phyloP scores from a whole-genome alignment of 2,113 vertebrate genomes.

The Salminus brasiliensis region DNA sequence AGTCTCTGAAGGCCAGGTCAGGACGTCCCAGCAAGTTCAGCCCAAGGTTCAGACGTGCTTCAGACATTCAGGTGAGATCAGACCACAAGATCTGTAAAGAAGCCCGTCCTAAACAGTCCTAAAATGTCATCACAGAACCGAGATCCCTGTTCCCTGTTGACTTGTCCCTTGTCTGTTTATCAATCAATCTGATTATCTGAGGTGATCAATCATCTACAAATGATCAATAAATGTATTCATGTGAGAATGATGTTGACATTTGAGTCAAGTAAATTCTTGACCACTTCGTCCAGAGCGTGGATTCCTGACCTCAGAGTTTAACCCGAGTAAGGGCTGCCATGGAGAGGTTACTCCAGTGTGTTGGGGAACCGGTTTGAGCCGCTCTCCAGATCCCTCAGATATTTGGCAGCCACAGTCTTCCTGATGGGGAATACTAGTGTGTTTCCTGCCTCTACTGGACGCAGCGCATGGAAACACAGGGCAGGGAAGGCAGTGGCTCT shows the following conservation, averaged over 20 bases:
- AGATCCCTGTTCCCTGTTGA: too few species aligned
- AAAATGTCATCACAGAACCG: too few species aligned
- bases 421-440: slow-evolving; percentile 38
- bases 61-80: too few species aligned
- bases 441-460: slow-evolving; percentile 39
- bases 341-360: slow-evolving; percentile 36
- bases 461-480: slow-evolving; percentile 7
- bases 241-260: background rate
- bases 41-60: too few species aligned
- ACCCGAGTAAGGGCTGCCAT: background rate
- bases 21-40: too few species aligned
- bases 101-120: too few species aligned
- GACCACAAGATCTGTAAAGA: too few species aligned
- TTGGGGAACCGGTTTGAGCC: slow-evolving; percentile 29
- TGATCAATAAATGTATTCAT: background rate
- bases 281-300: background rate
- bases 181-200: too few species aligned
- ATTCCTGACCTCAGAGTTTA: background rate
- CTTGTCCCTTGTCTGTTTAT: too few species aligned
- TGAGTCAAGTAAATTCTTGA: too few species aligned
- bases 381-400: slow-evolving; percentile 21
- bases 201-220: too few species aligned
- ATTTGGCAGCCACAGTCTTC: slow-evolving; percentile 39
- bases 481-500: slow-evolving; percentile 10
- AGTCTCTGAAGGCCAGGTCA: too few species aligned